These are phyloP conservation scores for Ramphastos sulfuratus DNA, from an alignment of 2,113 vertebrate genomes.

Conservation along the genomic window DNA sequence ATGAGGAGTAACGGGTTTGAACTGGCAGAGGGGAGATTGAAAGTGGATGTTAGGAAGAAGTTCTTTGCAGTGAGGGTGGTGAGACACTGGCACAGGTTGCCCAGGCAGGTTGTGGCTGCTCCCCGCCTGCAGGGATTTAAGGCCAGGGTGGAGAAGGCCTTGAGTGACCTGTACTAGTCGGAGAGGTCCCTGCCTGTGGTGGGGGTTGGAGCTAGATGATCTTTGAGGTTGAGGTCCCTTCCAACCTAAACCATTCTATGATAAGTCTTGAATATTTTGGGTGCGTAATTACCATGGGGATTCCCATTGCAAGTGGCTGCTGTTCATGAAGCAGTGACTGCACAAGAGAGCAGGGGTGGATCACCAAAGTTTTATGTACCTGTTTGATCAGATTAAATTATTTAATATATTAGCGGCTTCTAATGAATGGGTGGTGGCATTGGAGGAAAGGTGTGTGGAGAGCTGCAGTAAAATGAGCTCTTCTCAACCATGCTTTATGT, in stretches of 20 bases:
- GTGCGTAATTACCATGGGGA: conserved; percentile 4
- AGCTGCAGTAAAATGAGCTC: not conserved
- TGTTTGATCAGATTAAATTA: conserved; percentile 28
- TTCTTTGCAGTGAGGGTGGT: no score
- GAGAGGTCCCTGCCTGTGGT: no score
- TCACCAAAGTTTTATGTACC: not conserved
- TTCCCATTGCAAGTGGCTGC: conserved; percentile 5
- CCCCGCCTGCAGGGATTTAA: no score
- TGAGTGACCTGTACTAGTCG: no score
- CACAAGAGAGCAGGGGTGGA: not conserved
- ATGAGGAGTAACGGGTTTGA: no score
- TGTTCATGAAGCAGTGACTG: not conserved
- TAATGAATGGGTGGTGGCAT: not conserved
- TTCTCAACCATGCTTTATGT: not conserved
- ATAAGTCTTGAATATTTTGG: conserved; percentile 22
- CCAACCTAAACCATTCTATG: not conserved
- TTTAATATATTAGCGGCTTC: not conserved
- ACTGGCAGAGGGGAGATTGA: no score
- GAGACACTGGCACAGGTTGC: no score
- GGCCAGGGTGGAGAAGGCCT: no score
- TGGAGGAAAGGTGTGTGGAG: not conserved
- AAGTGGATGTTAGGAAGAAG: no score
- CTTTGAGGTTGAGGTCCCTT: no score
- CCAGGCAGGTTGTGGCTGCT: no score
- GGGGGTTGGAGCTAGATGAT: no score